Conservation (phyloP, 2,797 vertebrate genomes). For the Notolepis coatsorum region DNA sequence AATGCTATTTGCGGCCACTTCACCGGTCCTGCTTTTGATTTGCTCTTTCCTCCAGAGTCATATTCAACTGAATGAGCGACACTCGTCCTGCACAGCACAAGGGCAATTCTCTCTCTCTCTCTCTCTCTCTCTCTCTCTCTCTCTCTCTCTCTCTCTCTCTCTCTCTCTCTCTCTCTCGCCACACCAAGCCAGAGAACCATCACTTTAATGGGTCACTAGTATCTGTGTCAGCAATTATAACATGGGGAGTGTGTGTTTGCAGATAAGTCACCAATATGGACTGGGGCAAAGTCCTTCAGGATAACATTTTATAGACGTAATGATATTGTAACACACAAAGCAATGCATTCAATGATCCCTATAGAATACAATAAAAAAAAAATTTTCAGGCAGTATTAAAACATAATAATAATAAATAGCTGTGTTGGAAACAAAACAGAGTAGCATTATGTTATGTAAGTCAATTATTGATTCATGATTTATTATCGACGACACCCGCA, state of each 20-base stretch:
- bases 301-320: neutral
- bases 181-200: neutral
- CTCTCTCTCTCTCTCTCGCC: slow-evolving; percentile 51
- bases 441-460: neutral
- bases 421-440: neutral
- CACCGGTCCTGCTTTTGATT: slow-evolving; percentile 78
- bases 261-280: neutral
- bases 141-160: slow-evolving; percentile 21
- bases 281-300: neutral
- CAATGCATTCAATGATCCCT: no score
- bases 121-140: slow-evolving; percentile 3
- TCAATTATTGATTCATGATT: no score
- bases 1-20: slow-evolving; percentile 71
- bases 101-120: slow-evolving; percentile 61
- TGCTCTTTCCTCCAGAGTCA: slow-evolving; percentile 78
- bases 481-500: no score
- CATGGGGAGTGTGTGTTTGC: neutral
- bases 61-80: slow-evolving; percentile 80
- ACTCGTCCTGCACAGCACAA: slow-evolving; percentile 78
- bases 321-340: neutral
- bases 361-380: no score
- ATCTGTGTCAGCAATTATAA: neutral
- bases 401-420: neutral
- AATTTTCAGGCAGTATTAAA: neutral
- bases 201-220: neutral